Evolutionary conservation across 2,113 vertebrate species (phyloP).

Genomic region (Pangasianodon gigas): DNA sequence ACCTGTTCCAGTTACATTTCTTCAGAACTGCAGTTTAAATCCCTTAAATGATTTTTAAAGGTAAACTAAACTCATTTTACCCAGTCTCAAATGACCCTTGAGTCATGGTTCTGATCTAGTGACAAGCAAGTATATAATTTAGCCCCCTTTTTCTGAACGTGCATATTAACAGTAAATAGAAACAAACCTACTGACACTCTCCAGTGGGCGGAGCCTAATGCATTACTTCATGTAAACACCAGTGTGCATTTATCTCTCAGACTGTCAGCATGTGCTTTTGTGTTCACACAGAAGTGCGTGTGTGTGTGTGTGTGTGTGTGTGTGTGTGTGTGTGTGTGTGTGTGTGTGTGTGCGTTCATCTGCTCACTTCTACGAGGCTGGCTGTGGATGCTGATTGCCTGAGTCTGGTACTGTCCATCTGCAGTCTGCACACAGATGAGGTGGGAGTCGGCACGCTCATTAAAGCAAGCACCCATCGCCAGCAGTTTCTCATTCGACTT

Average conservation of each 20-base stretch:
- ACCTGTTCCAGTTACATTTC: too few relatives aligned
- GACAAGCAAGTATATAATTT: neutral
- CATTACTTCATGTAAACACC: neutral
- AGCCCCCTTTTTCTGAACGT: neutral
- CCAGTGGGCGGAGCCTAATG: neutral
- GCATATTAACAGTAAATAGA: neutral
- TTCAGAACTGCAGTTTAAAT: too few relatives aligned
- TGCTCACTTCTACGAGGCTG: slow-evolving; percentile 89
- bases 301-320: neutral
- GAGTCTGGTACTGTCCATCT: slow-evolving; percentile 95
- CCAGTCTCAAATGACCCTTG: neutral
- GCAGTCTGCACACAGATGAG: slow-evolving; percentile 98
- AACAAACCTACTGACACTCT: neutral
- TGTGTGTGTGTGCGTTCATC: neutral
- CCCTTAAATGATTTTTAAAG: too few relatives aligned
- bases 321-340: neutral
- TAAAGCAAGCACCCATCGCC: slow-evolving; percentile 94
- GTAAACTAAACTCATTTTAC: neutral
- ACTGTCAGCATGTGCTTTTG: neutral
- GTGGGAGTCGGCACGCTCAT: slow-evolving; percentile 95
- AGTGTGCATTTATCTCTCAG: neutral
- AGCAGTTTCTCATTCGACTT: slow-evolving; percentile 97
- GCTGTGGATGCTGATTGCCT: slow-evolving; percentile 98
- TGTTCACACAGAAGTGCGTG: neutral
- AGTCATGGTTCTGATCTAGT: too few relatives aligned